Conservation (phyloP, 2,113 vertebrate species). For the Hippopotamus amphibius region DNA sequence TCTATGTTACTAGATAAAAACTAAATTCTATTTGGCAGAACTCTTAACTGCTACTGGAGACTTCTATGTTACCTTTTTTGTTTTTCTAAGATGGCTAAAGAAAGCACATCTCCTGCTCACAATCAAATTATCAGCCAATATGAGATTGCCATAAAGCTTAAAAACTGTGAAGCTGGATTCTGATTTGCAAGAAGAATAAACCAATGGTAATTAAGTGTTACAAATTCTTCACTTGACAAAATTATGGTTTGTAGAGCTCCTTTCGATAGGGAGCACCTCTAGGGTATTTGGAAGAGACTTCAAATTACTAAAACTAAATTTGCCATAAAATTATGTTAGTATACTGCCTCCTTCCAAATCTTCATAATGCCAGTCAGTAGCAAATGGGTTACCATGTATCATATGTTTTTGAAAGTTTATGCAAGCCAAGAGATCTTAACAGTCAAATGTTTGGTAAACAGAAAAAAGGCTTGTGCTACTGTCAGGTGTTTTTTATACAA, state of each 20-base stretch:
- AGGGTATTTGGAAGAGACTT: not conserved
- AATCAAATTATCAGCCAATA: not conserved
- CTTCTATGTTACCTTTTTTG: not conserved
- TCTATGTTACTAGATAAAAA: not conserved
- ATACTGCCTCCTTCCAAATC: not conserved
- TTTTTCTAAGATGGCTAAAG: not conserved
- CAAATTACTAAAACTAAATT: not conserved
- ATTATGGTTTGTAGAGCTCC: not conserved
- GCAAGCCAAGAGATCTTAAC: not conserved
- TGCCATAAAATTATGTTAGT: not conserved
- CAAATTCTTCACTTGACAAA: conserved; percentile 29
- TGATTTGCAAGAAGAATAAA: not conserved
- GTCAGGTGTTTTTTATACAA: conserved; percentile 39
- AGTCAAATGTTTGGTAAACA: not conserved
- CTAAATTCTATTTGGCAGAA: not conserved
- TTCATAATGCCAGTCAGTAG: not conserved
- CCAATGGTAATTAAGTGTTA: not conserved
- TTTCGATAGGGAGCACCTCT: not conserved
- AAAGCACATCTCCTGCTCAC: not conserved
- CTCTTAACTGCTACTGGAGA: not conserved
- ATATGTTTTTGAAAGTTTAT: not conserved
- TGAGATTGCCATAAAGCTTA: not conserved
- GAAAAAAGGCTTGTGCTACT: not conserved
- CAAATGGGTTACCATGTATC: not conserved
- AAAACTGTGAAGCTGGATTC: not conserved